Conservation (phyloP, 2,113 vertebrate genomes). For the Esox niger region DNA sequence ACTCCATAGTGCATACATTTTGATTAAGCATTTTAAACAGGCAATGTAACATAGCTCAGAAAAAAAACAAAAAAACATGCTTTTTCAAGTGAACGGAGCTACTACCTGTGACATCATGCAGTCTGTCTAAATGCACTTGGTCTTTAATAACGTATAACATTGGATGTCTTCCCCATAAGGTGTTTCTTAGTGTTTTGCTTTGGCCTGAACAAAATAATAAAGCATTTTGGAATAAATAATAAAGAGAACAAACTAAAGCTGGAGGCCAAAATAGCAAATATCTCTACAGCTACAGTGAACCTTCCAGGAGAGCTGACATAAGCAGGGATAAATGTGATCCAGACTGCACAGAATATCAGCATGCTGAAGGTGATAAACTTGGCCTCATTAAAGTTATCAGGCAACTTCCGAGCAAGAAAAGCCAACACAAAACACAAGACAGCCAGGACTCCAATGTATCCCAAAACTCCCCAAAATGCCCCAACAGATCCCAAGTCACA, state of each 20-base stretch:
- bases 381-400: conserved; percentile 61
- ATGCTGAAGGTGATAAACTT: conserved; percentile 63
- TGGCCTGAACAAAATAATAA: conserved; percentile 51
- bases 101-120: too few species aligned
- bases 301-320: conserved; percentile 72
- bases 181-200: conserved; percentile 54
- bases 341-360: conserved; percentile 61
- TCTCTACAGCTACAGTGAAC: conserved; percentile 67
- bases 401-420: conserved; percentile 43
- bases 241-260: conserved; percentile 55
- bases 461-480: conserved; percentile 66
- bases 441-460: conserved; percentile 63
- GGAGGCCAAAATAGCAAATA: conserved; percentile 63
- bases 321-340: conserved; percentile 65
- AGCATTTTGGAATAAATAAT: conserved; percentile 57
- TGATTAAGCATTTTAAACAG: too few species aligned
- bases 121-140: too few species aligned
- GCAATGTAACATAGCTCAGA: too few species aligned
- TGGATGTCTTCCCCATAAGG: conserved; percentile 41
- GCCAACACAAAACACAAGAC: conserved; percentile 50
- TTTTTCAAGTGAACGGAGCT: too few species aligned
- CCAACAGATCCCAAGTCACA: conserved; percentile 60
- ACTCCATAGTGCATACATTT: too few species aligned
- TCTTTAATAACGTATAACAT: not conserved
- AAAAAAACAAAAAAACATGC: too few species aligned